phyloP scores from a whole-genome alignment of 2,888 invertebrate genomes.

The Drosophila percnosoma region DNA sequence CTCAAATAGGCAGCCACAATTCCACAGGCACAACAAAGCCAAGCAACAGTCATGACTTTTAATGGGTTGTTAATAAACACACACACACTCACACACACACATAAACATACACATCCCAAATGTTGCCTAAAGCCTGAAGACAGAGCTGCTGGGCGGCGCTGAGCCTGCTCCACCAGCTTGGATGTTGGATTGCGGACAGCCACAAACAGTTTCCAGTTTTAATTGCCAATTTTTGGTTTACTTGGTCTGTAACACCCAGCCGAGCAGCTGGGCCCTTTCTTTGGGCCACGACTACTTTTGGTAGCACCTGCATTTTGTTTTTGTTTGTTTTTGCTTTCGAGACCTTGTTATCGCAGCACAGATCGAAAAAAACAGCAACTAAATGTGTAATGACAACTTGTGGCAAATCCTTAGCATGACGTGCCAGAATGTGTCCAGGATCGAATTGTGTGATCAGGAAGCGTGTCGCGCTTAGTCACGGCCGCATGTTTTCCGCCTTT shows the following conservation, averaged over 20 bases:
- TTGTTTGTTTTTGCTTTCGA: slow-evolving; percentile 43
- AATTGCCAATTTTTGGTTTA: slow-evolving; percentile 46
- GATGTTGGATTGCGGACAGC: background rate
- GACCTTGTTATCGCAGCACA: slow-evolving; percentile 55
- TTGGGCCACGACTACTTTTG: slow-evolving; percentile 1
- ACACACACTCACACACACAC: slow-evolving; percentile 12
- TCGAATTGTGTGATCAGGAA: slow-evolving; percentile 49
- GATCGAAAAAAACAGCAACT: slow-evolving; percentile 40
- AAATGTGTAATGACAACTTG: slow-evolving; percentile 77
- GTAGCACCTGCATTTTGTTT: slow-evolving; percentile 44
- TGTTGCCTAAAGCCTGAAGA: slow-evolving; percentile 4
- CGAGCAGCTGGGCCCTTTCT: slow-evolving; percentile 20
- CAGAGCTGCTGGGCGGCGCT: background rate
- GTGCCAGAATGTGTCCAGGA: slow-evolving; percentile 64
- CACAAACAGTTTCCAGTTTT: slow-evolving; percentile 33
- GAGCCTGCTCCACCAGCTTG: slow-evolving; percentile 1
- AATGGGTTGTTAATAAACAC: slow-evolving; percentile 78
- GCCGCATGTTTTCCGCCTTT: slow-evolving; percentile 73
- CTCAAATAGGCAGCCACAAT: slow-evolving; percentile 63
- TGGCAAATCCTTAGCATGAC: slow-evolving; percentile 72
- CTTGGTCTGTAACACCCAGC: background rate
- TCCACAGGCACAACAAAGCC: slow-evolving; percentile 62
- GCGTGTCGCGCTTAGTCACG: slow-evolving; percentile 72
- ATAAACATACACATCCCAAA: background rate
- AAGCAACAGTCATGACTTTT: slow-evolving; percentile 80